Conservation (phyloP, 2,797 vertebrate genomes). For the Ceryle rudis region DNA sequence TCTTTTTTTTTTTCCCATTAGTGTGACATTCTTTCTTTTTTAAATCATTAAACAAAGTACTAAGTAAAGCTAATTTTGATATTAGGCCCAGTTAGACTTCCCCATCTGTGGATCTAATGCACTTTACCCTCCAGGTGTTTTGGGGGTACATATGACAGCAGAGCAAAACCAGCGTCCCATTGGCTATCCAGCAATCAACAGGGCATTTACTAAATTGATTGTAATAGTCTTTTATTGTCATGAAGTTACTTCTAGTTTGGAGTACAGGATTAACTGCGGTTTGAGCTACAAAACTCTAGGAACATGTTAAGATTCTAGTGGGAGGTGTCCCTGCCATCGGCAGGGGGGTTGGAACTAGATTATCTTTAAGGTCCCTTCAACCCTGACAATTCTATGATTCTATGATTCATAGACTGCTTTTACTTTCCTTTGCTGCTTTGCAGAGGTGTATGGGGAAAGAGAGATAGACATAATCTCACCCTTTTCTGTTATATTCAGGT, state of each 20-base stretch:
- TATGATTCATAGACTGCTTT: background rate
- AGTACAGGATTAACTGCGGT: background rate
- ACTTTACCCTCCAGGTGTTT: background rate
- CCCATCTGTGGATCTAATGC: background rate
- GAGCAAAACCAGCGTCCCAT: background rate
- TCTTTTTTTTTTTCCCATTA: background rate
- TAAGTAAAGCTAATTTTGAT: background rate
- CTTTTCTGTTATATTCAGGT: background rate
- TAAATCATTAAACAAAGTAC: background rate
- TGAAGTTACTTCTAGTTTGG: background rate
- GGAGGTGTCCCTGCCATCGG: too few species aligned
- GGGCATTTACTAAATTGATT: background rate
- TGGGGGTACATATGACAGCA: background rate
- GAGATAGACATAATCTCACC: background rate
- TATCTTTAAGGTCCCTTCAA: too few species aligned
- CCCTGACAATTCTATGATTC: too few species aligned
- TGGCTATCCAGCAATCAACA: background rate
- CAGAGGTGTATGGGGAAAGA: background rate
- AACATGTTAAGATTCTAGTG: background rate
- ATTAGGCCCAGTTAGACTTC: background rate
- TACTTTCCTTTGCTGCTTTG: background rate
- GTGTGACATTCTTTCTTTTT: background rate
- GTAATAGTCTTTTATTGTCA: background rate
- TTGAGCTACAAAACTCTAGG: background rate
- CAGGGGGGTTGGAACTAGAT: too few species aligned